phyloP scores from a whole-genome alignment of 2,888 invertebrate genomes.

The Philereme transversata region DNA sequence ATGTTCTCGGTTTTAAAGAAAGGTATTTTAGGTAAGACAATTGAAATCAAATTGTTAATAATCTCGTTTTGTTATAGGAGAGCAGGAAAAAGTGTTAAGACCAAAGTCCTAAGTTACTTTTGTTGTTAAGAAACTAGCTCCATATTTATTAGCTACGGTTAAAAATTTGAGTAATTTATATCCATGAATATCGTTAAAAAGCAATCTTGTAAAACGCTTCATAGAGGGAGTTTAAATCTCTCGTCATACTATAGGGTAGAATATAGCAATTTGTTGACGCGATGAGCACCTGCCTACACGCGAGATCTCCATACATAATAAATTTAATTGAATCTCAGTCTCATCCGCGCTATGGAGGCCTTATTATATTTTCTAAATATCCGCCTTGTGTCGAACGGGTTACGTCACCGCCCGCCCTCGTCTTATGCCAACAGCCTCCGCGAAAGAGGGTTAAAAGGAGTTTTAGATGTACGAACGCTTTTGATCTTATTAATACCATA shows the following conservation, averaged over 20 bases:
- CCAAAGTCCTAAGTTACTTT: no score
- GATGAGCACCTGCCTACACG: slow-evolving; percentile 75
- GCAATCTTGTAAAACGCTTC: slow-evolving; percentile 35
- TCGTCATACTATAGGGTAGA: slow-evolving; percentile 40
- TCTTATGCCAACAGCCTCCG: slow-evolving; percentile 65
- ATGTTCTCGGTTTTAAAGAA: no score
- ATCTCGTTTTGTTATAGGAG: no score
- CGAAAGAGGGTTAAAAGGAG: slow-evolving; percentile 84
- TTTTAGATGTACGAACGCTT: slow-evolving; percentile 86
- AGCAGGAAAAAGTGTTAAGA: no score
- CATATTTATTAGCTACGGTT: not conserved
- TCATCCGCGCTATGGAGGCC: slow-evolving; percentile 73
- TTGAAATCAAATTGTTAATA: no score
- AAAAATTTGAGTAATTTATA: slow-evolving; percentile 1
- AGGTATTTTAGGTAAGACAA: no score
- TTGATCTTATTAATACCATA: slow-evolving; percentile 90
- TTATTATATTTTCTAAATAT: slow-evolving; percentile 82
- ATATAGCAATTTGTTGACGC: slow-evolving; percentile 69
- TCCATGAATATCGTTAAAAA: slow-evolving; percentile 22
- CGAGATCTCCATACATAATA: slow-evolving; percentile 82
- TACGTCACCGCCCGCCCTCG: slow-evolving; percentile 71
- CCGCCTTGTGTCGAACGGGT: slow-evolving; percentile 71
- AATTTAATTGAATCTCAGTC: slow-evolving; percentile 82
- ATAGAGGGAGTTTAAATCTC: slow-evolving; percentile 52
- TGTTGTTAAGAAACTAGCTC: not conserved